Conservation (phyloP, 2,888 invertebrate species). For the Nemurella pictetii region DNA sequence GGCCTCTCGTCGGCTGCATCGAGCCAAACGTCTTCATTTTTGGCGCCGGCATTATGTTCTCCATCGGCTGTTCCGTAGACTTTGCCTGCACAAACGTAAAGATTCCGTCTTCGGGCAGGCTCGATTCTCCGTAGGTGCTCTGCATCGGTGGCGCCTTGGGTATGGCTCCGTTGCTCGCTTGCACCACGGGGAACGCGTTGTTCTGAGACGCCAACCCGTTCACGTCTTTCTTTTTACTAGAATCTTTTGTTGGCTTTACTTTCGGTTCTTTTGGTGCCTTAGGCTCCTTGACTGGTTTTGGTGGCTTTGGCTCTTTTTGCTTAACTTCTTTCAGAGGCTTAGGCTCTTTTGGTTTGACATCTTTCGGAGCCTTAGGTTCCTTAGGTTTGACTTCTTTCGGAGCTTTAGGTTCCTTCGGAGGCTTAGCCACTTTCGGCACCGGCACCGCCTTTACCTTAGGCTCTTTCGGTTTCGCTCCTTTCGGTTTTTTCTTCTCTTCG, state of each 20-base stretch:
- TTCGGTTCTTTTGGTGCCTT: constrained; percentile 18
- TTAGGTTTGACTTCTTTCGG: constrained; percentile 38
- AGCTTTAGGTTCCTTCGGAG: constrained; percentile 41
- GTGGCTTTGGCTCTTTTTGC: neutral
- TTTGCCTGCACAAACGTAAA: neutral
- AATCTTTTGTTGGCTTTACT: neutral
- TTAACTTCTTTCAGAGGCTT: constrained; percentile 7
- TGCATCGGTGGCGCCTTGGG: neutral
- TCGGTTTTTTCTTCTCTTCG: neutral
- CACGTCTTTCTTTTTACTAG: constrained; percentile 6
- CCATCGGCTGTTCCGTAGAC: neutral
- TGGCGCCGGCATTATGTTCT: neutral
- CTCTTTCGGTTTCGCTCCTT: constrained; percentile 5
- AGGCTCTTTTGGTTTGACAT: constrained; percentile 6
- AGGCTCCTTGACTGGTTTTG: constrained; percentile 9
- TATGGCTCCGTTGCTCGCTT: neutral
- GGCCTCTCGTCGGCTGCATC: constrained; percentile 9
- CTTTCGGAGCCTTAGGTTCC: constrained; percentile 24
- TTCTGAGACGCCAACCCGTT: neutral
- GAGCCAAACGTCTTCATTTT: constrained; percentile 13
- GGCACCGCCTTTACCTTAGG: constrained; percentile 21
- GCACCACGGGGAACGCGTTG: constrained; percentile 9
- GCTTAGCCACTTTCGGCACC: no score
- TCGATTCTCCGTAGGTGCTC: neutral
- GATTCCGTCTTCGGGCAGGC: neutral